These are phyloP conservation scores for Promerops cafer DNA, from an alignment of 2,113 vertebrate species.

Conservation along the genomic window DNA sequence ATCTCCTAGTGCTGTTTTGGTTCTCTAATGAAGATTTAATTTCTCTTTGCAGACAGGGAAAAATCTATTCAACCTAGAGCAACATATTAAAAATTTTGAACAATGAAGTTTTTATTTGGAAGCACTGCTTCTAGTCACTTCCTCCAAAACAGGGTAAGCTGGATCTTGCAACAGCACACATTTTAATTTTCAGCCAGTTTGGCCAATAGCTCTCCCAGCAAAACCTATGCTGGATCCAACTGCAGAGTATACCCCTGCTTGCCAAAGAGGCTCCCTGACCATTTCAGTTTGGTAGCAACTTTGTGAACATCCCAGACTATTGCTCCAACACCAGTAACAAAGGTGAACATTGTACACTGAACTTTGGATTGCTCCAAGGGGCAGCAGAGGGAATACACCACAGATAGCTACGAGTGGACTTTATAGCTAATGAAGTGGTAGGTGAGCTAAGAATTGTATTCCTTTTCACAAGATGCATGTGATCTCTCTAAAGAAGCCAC, in stretches of 20 bases:
- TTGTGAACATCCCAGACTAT: not conserved
- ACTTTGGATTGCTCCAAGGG: not conserved
- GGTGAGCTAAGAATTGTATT: not conserved
- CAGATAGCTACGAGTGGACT: not conserved
- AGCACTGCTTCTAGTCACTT: not conserved
- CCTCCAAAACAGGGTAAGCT: not conserved
- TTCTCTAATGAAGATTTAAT: not conserved
- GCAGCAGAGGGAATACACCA: not conserved
- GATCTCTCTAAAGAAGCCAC: not conserved
- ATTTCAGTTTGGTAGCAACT: not conserved
- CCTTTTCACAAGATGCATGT: not conserved
- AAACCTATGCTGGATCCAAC: not conserved
- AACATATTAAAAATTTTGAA: not conserved
- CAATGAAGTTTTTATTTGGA: not conserved
- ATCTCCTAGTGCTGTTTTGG: not conserved
- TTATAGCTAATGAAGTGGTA: not conserved
- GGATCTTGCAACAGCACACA: not conserved
- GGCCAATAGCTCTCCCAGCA: not conserved
- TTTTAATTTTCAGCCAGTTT: not conserved
- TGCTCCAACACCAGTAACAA: not conserved
- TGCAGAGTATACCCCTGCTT: not conserved
- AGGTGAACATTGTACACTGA: not conserved
- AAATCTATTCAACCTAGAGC: not conserved
- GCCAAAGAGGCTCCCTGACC: not conserved
- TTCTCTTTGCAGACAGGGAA: not conserved